A percentile compares a stretch with the other conserved stretches of the same genome.
These are phyloP conservation scores for Spilarctia lutea DNA, from an alignment of 2,888 invertebrate genomes.

Conservation along the genomic window DNA sequence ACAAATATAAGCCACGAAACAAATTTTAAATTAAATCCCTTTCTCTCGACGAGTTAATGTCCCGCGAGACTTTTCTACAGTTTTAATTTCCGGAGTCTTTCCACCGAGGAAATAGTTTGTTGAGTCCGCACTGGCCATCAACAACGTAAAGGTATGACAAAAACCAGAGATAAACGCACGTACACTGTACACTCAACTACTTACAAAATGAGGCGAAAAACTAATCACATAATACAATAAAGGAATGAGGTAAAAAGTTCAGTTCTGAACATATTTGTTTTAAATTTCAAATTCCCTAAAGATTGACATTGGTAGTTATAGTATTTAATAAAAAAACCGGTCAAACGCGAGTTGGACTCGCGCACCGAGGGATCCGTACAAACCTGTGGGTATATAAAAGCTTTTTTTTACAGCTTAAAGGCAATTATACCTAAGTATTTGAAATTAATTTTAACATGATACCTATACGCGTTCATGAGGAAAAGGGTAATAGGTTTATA, in stretches of 20 bases:
- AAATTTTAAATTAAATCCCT: constrained; percentile 79
- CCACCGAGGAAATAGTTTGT: constrained; percentile 81
- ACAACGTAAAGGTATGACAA: constrained; percentile 23
- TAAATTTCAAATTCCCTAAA: too few species aligned
- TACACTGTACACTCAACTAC: not conserved
- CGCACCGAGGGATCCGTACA: too few species aligned
- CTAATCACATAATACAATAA: not conserved
- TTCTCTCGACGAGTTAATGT: constrained; percentile 77
- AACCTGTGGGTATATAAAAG: too few species aligned
- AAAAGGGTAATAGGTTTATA: too few species aligned
- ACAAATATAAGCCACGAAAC: constrained; percentile 71
- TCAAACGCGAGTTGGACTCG: too few species aligned
- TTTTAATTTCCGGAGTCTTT: constrained; percentile 83
- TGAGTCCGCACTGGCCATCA: constrained; percentile 57
- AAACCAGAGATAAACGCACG: constrained; percentile 26
- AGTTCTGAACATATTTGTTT: too few species aligned
- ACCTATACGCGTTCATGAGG: too few species aligned
- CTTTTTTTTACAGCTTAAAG: too few species aligned
- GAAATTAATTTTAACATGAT: too few species aligned
- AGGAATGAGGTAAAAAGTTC: not conserved
- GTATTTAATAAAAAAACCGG: too few species aligned
- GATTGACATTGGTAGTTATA: too few species aligned
- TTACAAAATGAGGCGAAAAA: not conserved
- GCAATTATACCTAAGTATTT: too few species aligned
- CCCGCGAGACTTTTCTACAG: constrained; percentile 78